A percentile compares a stretch with the other conserved stretches of the same genome.
Evolutionary conservation across 2,113 vertebrate species (phyloP).

Genomic region (Eclectus roratus): DNA sequence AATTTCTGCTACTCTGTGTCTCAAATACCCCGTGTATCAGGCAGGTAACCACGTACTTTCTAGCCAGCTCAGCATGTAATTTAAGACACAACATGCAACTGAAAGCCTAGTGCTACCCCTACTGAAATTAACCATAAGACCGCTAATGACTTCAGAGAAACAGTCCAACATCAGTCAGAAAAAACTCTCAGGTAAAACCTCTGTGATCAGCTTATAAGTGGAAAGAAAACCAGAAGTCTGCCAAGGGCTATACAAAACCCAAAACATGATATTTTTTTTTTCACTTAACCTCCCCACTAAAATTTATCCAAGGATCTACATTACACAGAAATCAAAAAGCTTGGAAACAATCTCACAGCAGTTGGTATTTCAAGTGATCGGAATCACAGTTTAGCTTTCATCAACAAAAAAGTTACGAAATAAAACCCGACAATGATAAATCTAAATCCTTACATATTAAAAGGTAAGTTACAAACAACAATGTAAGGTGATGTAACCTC

Average conservation of each 20-base stretch:
- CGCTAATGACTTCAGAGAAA: neutral
- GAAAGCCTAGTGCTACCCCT: neutral
- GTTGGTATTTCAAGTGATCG: neutral
- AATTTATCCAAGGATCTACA: neutral
- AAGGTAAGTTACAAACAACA: neutral
- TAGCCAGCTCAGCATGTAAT: neutral
- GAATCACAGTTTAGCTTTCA: neutral
- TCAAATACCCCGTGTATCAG: neutral
- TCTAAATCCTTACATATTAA: neutral
- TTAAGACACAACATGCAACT: neutral
- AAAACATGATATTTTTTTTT: neutral
- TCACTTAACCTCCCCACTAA: neutral
- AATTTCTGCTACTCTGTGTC: neutral
- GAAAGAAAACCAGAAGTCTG: neutral
- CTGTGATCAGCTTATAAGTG: neutral
- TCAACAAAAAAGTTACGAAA: neutral
- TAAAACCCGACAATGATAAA: neutral
- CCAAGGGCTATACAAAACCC: neutral
- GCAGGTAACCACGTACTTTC: neutral
- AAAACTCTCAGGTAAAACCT: neutral
- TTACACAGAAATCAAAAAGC: neutral
- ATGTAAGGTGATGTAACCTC: neutral
- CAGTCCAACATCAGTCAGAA: neutral
- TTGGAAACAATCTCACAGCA: neutral
- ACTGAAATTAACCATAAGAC: fast-evolving